Evolutionary conservation across 92 coral and sea anemone genomes (phyloP).

Genomic region (Porites evermanni): DNA sequence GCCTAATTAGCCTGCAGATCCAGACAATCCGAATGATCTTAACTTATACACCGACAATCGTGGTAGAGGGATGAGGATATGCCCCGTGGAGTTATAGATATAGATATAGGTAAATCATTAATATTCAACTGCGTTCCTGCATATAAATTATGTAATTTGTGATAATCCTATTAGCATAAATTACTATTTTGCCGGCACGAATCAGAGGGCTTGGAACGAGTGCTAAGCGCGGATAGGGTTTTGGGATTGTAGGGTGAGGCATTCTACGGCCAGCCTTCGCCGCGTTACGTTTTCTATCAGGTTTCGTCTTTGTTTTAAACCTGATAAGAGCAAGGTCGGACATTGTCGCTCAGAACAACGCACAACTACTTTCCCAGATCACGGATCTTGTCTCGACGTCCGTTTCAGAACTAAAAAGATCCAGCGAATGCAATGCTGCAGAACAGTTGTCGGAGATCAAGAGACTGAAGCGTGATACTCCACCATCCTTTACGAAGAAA

Average conservation of each 20-base stretch:
- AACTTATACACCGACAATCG: too few species aligned
- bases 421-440: slow-evolving; percentile 9
- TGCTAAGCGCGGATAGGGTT: not conserved
- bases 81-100: too few species aligned
- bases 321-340: too few species aligned
- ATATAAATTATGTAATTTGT: not conserved
- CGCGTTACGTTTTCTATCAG: not conserved
- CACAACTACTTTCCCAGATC: too few species aligned
- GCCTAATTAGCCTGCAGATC: too few species aligned
- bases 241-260: not conserved
- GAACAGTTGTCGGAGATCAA: slow-evolving; percentile 10
- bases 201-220: not conserved
- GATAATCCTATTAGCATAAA: not conserved
- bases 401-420: not conserved
- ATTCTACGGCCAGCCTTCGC: not conserved
- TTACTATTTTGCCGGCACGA: slow-evolving; percentile 3
- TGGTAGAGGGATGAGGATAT: too few species aligned
- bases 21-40: too few species aligned
- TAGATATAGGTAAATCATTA: too few species aligned
- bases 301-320: too few species aligned
- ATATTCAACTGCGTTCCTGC: too few species aligned
- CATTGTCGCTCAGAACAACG: too few species aligned
- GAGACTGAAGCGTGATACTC: not conserved
- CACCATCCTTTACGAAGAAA: slow-evolving; percentile 1
- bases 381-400: not conserved